A percentile compares a stretch with the other conserved stretches of the same genome.
These are phyloP conservation scores for Drosophila rubida DNA, from an alignment of 2,888 invertebrate species.

Conservation along the genomic window DNA sequence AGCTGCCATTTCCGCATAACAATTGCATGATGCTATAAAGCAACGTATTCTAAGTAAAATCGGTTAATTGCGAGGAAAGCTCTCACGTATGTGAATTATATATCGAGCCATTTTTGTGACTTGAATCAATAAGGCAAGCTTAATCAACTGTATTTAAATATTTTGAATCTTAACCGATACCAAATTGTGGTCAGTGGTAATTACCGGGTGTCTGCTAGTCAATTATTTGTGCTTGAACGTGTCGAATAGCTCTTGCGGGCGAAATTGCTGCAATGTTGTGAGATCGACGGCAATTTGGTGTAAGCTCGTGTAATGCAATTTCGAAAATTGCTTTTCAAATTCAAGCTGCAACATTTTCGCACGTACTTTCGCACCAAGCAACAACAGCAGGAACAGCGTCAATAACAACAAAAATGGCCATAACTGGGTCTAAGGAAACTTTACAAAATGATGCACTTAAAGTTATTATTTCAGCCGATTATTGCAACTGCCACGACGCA, in stretches of 20 bases:
- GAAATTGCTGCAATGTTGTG: not conserved
- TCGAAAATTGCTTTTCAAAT: slow-evolving; percentile 39
- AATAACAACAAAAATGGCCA: slow-evolving; percentile 8
- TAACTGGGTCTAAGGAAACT: slow-evolving; percentile 49
- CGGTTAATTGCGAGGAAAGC: too few species aligned
- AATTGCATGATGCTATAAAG: too few species aligned
- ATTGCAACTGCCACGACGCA: slow-evolving; percentile 70
- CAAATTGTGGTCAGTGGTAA: not conserved
- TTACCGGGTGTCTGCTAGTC: not conserved
- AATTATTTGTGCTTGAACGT: slow-evolving; percentile 3
- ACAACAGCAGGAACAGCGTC: not conserved
- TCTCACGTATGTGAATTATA: too few species aligned
- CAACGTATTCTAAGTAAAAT: too few species aligned
- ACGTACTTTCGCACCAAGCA: slow-evolving; percentile 47
- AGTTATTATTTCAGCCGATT: slow-evolving; percentile 76
- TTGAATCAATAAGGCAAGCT: too few species aligned
- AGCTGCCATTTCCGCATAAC: too few species aligned
- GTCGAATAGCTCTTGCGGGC: not conserved
- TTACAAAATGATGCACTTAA: slow-evolving; percentile 73
- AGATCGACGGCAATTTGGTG: slow-evolving; percentile 18
- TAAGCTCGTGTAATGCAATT: slow-evolving; percentile 37
- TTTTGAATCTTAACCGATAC: too few species aligned
- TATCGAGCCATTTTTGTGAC: too few species aligned
- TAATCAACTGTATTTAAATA: too few species aligned
- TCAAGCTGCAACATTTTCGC: slow-evolving; percentile 46